Base-by-base conservation (phyloP, 2,888 invertebrate genomes). In the Lysandra bellargus region DNA sequence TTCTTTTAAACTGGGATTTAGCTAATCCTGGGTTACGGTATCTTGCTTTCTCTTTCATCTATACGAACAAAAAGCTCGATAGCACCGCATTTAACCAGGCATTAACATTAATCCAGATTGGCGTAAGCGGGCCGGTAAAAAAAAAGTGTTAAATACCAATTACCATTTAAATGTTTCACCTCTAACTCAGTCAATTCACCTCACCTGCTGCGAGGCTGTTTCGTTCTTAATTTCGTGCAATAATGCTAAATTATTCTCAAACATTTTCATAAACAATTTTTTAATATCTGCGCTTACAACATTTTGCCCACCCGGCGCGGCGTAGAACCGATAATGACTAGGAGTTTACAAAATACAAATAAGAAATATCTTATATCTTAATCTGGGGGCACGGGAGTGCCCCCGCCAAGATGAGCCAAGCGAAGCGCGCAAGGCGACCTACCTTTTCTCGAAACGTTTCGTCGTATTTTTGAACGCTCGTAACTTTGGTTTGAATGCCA, bases 171-270 rank as follows among this genome's bases (percentile, higher is more conserved):
- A 37, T 33, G 69, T 33, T 69, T 37, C 12, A 33, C 69, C 69
- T 69, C 14, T 69, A 69, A 69, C 69, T 69, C 69, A 69, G 14
- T 69, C 14, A 69, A 69, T 69, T 69, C 9, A 33, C 33, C 17
- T 37, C 69, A 69, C 69, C 69, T 69, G 69, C 33, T 69, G 33
- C 69, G 14, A 33, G 33, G 37, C 69, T 64, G 64, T 64, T 37
- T 69, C 33, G 69, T 69, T 69, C 33, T 69, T 69, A 69, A 69
- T 69, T 69, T 69, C 33, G 33, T 6, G 69, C 14, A 33, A 69
- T 37, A 33, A 69, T 69, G 4, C 33, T 37, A 33, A 69, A 69
- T 69, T 69, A 69, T 69, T 37, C 4, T 14, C 33, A 33, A 69
- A 69, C 69, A 69, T 14, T 69, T 33, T 33, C 14, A 37, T 69